A percentile compares a stretch with the other conserved stretches of the same genome.
These are phyloP conservation scores for Eleginops maclovinus DNA, from an alignment of 2,113 vertebrate genomes.

Conservation along the genomic window DNA sequence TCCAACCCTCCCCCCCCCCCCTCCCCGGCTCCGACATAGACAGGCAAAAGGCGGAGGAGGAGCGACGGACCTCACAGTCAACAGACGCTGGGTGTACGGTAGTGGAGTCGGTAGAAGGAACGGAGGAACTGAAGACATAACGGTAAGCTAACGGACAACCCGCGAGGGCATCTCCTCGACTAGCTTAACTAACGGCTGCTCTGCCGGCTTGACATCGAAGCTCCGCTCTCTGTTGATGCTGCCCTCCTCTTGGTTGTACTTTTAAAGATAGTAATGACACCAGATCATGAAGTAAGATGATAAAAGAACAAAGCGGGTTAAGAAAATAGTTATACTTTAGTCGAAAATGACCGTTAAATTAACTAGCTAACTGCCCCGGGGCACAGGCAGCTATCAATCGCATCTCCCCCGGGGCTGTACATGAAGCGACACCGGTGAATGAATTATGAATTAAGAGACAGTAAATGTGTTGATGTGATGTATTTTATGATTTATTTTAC, in stretches of 20 bases:
- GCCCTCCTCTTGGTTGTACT: neutral
- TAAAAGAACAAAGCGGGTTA: neutral
- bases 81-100: slow-evolving; percentile 33
- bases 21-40: slow-evolving; percentile 54
- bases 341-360: slow-evolving; percentile 9
- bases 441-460: slow-evolving; percentile 7
- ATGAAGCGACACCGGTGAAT: slow-evolving; percentile 28
- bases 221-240: neutral
- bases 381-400: slow-evolving; percentile 26
- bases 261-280: neutral
- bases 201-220: slow-evolving; percentile 7
- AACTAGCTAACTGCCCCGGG: slow-evolving; percentile 42
- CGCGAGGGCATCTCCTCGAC: slow-evolving; percentile 1
- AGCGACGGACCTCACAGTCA: slow-evolving; percentile 60
- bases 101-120: slow-evolving; percentile 19
- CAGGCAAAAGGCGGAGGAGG: slow-evolving; percentile 75
- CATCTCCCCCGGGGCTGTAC: neutral
- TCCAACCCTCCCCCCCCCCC: neutral
- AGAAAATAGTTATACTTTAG: neutral
- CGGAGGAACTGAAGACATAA: slow-evolving; percentile 41
- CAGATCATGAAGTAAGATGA: neutral
- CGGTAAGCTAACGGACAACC: slow-evolving; percentile 67
- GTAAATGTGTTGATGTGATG: neutral
- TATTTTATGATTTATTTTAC: neutral
- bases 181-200: slow-evolving; percentile 23